These are phyloP conservation scores for Xestia ashworthii DNA, from an alignment of 2,888 invertebrate species.

Conservation along the genomic window DNA sequence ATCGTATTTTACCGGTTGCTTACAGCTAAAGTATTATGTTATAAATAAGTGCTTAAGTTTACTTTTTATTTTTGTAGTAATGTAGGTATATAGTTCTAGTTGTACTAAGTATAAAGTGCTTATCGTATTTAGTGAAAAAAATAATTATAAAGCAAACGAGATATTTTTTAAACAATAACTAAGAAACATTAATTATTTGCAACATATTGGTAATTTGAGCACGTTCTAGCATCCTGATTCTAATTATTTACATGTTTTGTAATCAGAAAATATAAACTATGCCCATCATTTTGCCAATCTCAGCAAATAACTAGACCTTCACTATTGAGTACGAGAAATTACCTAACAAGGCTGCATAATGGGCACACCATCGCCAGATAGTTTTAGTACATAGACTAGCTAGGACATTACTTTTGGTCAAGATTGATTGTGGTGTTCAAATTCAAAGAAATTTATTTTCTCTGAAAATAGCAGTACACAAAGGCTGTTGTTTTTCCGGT, in stretches of 20 bases:
- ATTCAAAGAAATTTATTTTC: neutral
- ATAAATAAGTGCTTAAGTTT: too few relatives aligned
- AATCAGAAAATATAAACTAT: neutral
- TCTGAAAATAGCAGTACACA: neutral
- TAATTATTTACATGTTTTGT: constrained; percentile 3
- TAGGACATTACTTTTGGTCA: neutral
- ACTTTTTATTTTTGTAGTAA: too few relatives aligned
- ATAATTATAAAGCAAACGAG: too few relatives aligned
- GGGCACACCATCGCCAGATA: neutral
- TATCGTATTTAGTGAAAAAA: too few relatives aligned
- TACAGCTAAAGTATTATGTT: too few relatives aligned
- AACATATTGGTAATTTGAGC: constrained; percentile 28
- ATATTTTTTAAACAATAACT: neutral
- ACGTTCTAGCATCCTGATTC: constrained; percentile 6
- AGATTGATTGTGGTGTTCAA: neutral
- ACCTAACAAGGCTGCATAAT: neutral
- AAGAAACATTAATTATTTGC: too few relatives aligned
- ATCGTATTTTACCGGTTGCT: too few relatives aligned
- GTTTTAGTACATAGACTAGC: too few relatives aligned
- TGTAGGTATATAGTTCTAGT: too few relatives aligned
- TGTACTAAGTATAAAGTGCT: too few relatives aligned
- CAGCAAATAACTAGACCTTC: neutral
- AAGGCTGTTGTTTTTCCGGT: neutral
- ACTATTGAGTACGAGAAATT: neutral
- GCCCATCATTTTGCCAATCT: neutral